A percentile compares a stretch with the other conserved stretches of the same genome.
These are phyloP conservation scores for Pantherophis guttatus DNA, from an alignment of 2,113 vertebrate species.

Conservation along the genomic window DNA sequence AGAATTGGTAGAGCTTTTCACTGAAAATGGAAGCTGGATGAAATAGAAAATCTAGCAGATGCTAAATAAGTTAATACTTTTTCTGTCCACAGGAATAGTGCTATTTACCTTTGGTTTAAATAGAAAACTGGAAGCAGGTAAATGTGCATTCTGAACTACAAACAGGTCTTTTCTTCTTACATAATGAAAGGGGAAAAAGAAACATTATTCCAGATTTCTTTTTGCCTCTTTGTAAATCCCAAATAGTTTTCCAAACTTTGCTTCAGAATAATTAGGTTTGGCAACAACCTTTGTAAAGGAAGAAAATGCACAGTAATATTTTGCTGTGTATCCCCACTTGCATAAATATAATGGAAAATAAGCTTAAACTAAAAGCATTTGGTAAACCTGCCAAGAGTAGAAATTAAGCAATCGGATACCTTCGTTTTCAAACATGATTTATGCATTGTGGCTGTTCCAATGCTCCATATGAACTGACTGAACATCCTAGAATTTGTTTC, in stretches of 20 bases:
- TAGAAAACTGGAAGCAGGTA: background rate
- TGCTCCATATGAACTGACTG: background rate
- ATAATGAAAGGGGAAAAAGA: background rate
- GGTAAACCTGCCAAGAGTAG: background rate
- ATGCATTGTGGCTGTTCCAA: background rate
- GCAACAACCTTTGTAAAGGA: background rate
- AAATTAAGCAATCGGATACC: background rate
- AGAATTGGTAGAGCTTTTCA: background rate
- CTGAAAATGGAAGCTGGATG: background rate
- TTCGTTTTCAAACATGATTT: background rate
- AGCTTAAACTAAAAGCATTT: background rate
- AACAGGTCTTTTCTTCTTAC: background rate
- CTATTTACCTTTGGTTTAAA: background rate
- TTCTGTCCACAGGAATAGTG: background rate
- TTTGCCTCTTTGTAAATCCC: background rate
- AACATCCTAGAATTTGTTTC: background rate
- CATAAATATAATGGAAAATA: background rate
- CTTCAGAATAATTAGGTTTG: background rate
- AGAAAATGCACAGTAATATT: background rate
- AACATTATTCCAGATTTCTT: background rate
- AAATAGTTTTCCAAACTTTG: background rate
- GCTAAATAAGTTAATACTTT: background rate
- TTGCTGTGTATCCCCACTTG: background rate
- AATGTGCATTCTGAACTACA: background rate
- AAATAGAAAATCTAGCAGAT: background rate